A percentile compares a stretch with the other conserved stretches of the same genome.
Conservation (phyloP, 1,140 invertebrate species). For the Rhopalosiphum padi region DNA sequence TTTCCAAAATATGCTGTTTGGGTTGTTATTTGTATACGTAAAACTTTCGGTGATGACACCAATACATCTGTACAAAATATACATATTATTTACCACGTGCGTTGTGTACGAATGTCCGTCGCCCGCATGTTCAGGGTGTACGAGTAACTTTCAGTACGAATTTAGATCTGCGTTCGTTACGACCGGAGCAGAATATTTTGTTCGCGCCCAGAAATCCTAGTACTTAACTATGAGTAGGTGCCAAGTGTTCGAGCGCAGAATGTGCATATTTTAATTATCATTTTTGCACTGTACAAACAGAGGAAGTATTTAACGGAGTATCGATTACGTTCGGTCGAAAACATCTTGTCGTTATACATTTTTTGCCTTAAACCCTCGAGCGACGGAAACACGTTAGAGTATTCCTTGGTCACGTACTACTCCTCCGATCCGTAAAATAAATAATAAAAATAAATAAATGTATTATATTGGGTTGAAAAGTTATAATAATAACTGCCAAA, state of each 20-base stretch:
- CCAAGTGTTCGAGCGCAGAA: background rate
- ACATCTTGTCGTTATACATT: background rate
- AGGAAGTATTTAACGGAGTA: background rate
- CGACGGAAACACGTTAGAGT: background rate
- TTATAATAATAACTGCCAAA: background rate
- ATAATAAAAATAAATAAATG: conserved; percentile 16
- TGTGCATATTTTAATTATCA: background rate
- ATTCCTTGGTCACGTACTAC: background rate
- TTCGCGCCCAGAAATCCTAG: background rate
- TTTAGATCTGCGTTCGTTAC: background rate
- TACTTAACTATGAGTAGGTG: background rate
- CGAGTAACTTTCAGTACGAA: background rate
- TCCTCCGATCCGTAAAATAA: background rate
- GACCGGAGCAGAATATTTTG: background rate
- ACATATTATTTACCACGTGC: background rate
- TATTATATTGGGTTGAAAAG: conserved; percentile 3
- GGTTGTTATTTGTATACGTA: background rate
- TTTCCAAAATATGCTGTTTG: background rate
- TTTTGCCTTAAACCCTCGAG: background rate
- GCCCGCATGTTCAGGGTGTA: background rate
- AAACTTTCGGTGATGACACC: background rate
- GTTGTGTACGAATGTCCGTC: background rate
- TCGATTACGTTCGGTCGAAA: background rate
- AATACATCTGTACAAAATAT: background rate
- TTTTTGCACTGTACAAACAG: background rate